Evolutionary conservation across 2,888 invertebrate species (phyloP), one percentile per base, ranked within the genome.

Genomic region (Drosophila kanekoi): DNA sequence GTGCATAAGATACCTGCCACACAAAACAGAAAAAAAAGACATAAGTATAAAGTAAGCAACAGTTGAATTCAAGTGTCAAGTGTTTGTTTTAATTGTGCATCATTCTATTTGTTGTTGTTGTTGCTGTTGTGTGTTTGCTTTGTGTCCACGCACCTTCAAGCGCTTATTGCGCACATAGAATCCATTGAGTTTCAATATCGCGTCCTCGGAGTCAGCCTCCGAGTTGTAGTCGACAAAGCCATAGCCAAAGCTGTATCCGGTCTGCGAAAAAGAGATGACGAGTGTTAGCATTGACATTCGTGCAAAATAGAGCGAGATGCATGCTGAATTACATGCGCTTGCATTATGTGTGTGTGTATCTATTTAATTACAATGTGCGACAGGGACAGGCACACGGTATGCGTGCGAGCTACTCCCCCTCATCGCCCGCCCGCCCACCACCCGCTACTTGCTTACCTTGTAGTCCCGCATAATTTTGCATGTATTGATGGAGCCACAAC

Each of bases 181-280:
- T n/a, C 98, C 98, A 92, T 98, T 98, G 85, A 98, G 94, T 48
- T 96, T 95, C 80, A 95, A 95, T 79, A 98, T 97, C 37, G 98
- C 98, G 76, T 96, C 94, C 53, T 95, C 93, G 13, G 98, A 98
- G 93, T 98, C 97, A 87, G 96, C 95, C 70, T 96, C 96, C 57
- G 95, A 94, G 58, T 95, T 94, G 92, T 96, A 98, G 92, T 98
- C 98, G 16, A 98, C 98, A 93, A 98, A 98, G 13, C 98, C 98
- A 93, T 98, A 98, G 38, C 98, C 98, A 92, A 96, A 98, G 93
- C 98, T 98, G 93, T 98, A 98, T 47, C 98, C 98, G 92, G 98
- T 98, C 95, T 97, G 72, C 51, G 56, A 64, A 56, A 44, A 57
- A 63, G 56, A 51, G 37, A 51, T 13, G 38, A 16, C 16, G 51